Evolutionary conservation across 2,113 vertebrate species (phyloP), one percentile per base, ranked within the genome.

Genomic region (Nettapus auritus): DNA sequence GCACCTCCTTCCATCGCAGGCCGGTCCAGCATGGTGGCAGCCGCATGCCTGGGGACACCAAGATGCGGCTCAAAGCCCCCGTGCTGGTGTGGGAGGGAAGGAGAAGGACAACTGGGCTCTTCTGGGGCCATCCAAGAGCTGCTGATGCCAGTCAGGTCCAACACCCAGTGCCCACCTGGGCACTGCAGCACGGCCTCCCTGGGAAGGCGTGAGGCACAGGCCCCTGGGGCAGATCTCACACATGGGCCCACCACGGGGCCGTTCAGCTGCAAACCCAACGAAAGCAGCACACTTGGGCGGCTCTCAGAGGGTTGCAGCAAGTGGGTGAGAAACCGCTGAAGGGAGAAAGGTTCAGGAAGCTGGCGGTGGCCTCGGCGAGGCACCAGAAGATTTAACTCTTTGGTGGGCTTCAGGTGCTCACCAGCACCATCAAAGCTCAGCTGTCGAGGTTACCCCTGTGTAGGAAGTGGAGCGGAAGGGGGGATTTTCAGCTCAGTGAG

Each of bases 271-370:
- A 66, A 28, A 62, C 46, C 21, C 8, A 0, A 18, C 2, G 4
- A 62, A 42, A 0, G 0, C 4, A 0, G 3, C 36, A 48, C 20
- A n/a, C 68, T 59, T 14, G 7, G 56, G 57, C 55, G 46, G 42
- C 44, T 9, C 26, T 46, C 67, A 42, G 64, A 66, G 66, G 36
- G 33, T 15, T 21, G 62, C 2, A 1, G 60, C 11, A 4, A 42
- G 9, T 1, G 3, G 29, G 34, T 18, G 53, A 88, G 74, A n/a
- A 23, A 60, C 9, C 0, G 0, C 6, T 33, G 67, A 40, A 70
- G 44, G 33, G 23, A n/a, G 26, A 44, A 64, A 68, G n/a, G 36
- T 28, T 28, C 46, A 56, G 80, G 38, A 88, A 92, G 44, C 38
- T 82, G 1, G 0, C 21, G 60, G 67, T 69, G 75, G 50, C 76